Evolutionary conservation across 2,888 invertebrate species (phyloP).

Genomic region (Neocrepidodera transversa): DNA sequence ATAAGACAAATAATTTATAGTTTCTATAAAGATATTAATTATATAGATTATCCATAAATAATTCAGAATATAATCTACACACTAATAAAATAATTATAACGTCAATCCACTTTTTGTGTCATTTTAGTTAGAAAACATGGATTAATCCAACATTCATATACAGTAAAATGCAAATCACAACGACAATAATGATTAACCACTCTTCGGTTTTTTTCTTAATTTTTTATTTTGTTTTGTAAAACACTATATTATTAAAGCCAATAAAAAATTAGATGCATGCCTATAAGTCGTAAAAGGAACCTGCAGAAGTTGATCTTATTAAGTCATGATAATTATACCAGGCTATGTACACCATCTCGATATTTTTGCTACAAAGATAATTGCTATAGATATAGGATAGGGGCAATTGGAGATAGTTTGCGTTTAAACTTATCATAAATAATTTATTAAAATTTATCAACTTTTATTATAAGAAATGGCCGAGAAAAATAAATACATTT

Average conservation of each 20-base stretch:
- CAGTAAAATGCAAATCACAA: conserved; percentile 29
- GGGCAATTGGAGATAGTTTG: not conserved
- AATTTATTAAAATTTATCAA: no score
- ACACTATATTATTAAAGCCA: conserved; percentile 1
- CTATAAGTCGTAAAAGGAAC: conserved; percentile 17
- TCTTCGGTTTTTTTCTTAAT: not conserved
- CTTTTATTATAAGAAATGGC: no score
- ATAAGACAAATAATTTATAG: no score
- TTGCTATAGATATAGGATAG: not conserved
- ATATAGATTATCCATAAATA: not conserved
- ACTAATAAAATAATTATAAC: conserved; percentile 11
- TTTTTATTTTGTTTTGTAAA: no score
- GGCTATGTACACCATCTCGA: conserved; percentile 9
- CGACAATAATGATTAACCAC: conserved; percentile 12
- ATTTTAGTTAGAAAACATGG: conserved; percentile 2
- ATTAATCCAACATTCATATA: conserved; percentile 11
- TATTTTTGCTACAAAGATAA: conserved; percentile 13
- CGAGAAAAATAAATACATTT: no score
- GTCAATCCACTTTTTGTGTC: conserved; percentile 13
- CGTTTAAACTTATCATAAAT: no score
- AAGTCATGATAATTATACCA: conserved; percentile 22
- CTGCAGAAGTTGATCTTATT: conserved; percentile 23
- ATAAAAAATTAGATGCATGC: conserved; percentile 13
- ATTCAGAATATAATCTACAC: not conserved
- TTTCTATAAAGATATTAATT: no score